Base-by-base conservation (phyloP, 2,888 invertebrate species). In the Drosophila setosimentum region DNA sequence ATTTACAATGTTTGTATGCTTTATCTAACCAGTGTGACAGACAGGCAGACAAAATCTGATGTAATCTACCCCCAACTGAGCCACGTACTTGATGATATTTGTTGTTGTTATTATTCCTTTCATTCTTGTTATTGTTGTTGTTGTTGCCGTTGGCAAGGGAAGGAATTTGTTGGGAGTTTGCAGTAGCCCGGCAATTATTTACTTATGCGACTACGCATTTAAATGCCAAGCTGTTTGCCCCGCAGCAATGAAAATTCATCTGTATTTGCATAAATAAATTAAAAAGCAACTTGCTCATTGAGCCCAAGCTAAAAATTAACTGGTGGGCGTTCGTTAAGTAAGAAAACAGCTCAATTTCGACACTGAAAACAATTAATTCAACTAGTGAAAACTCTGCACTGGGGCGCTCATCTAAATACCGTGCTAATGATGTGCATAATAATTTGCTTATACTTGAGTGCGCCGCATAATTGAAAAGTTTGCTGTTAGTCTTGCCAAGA, bases 371-470 rank as follows among this genome's bases (percentile, higher is more conserved):
- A 86, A 84, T 85, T 84, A 86, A 81, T 70, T 84, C 74, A 68
- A 73, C 72, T 78, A 71, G 66, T 66, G 72, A 71, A 72, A 21
- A 8, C 16, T 30, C 49, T 51, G 61, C 35, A 35, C 29, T 53
- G 45, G 13, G 59, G 40, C 32, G 24, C 51, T 40, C 57, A 42
- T 40, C 68, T 83, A 76, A 90, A 87, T 88, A 81, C 78, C 67
- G 66, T 78, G 76, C 78, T 83, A 90, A 90, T 89, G 88, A 85
- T 81, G 77, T 89, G 83, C 80, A 90, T 82, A 87, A 82, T 80
- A 87, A 80, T 86, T 82, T 74, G 33, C 72, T 70, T 76, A 79
- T 78, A 76, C 80, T 82, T 76, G 68, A 70, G 74, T 67, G 74
- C 78, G 50, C 59, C 65, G 54, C 72, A 68, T 77, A 78, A 74